Evolutionary conservation across 1,140 invertebrate genomes (phyloP), one percentile per base, ranked within the genome.

Genomic region (Euwallacea similis): DNA sequence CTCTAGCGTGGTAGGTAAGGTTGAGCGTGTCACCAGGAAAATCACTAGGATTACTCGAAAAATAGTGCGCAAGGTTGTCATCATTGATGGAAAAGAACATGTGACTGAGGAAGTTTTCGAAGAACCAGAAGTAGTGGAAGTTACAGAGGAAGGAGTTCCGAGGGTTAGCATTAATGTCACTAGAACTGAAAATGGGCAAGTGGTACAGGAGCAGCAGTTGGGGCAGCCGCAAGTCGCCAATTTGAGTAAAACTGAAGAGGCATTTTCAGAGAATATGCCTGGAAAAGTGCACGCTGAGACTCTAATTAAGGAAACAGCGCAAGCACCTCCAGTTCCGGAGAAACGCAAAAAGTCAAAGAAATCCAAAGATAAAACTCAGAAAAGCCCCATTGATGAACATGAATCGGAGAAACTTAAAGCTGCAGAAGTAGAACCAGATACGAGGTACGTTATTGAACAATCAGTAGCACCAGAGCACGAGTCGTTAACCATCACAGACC

Each of bases 81-180:
- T 94, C 7, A 88, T 94, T 65, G 89, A 95, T 80, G 93, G 92
- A 0, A 91, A 93, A 82, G 91, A 94, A 81, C 88, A 90, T 75
- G 87, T 92, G 0, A 89, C 88, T 8, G 92, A 94, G 82, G 92
- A 94, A 83, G 83, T 94, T 4, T 83, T 93, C 68, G 90, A 94
- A 81, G 90, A 94, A 82, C 90, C 92, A 16, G 90, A 94, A 77
- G 90, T 92, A 81, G 82, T 93, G 42, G 91, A 93, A 82, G 84
- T 92, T 6, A 87, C 86, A 47, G 90, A 93, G 79, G 88, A 92
- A 81, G 86, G 90, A 75, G 88, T 91, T 55, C 88, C 88, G 7
- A 86, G 90, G 73, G 88, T 92, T 21, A 89, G 88, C 73, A 91
- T 92, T 21, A 91, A 88, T 75, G 89, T 92, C 0, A 83, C 87